These are phyloP conservation scores for Spea hammondii DNA, from an alignment of 2,797 vertebrate species.

Conservation along the genomic window DNA sequence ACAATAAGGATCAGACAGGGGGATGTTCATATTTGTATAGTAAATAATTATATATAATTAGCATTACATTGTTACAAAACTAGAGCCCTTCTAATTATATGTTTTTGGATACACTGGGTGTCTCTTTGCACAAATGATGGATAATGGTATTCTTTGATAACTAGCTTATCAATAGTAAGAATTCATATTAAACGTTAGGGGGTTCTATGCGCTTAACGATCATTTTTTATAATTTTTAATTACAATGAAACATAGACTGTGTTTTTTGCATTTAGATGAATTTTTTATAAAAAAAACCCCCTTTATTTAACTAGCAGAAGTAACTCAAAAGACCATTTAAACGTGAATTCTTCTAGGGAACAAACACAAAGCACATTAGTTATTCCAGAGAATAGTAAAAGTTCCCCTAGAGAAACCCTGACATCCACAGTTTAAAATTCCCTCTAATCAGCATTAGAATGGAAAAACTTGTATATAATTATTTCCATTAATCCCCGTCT, in stretches of 20 bases:
- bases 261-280: conserved; percentile 4
- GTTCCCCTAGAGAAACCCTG: conserved; percentile 34
- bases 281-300: conserved; percentile 1
- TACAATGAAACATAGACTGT: not conserved
- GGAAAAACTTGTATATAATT: conserved; percentile 32
- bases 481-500: conserved; percentile 28
- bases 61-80: no score
- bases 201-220: no score
- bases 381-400: conserved; percentile 27
- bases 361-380: conserved; percentile 35
- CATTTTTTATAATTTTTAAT: not conserved
- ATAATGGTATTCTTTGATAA: no score
- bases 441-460: conserved; percentile 37
- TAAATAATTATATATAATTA: no score
- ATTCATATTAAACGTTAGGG: no score
- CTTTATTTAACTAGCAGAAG: conserved; percentile 45
- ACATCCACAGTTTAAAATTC: conserved; percentile 42
- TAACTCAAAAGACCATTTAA: conserved; percentile 36
- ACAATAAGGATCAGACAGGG: no score
- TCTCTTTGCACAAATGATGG: no score
- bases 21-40: no score
- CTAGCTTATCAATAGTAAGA: no score
- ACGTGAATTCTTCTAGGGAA: conserved; percentile 26
- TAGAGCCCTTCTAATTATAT: no score
- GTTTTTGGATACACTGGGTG: no score